Conservation (phyloP, 2,113 vertebrate species). For the Picathartes gymnocephalus region DNA sequence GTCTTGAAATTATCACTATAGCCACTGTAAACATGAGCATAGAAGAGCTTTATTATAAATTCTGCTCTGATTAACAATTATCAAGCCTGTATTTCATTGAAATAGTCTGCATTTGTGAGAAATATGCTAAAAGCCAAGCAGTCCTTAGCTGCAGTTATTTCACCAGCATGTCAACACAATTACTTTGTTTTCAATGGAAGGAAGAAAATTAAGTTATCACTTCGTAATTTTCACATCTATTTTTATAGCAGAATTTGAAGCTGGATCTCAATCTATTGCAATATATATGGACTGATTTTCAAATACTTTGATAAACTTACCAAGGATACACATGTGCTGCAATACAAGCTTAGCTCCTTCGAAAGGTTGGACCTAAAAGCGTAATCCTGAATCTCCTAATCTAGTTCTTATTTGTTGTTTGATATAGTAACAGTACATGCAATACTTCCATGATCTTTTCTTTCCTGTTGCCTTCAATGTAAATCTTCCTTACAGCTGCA, state of each 20-base stretch:
- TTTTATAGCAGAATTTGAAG: background rate
- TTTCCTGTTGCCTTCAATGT: background rate
- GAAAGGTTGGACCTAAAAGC: background rate
- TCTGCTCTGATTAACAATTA: background rate
- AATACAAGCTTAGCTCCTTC: background rate
- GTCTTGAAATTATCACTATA: background rate
- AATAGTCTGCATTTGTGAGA: background rate
- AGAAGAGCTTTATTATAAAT: background rate
- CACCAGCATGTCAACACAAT: background rate
- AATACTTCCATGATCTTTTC: background rate
- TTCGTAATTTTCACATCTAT: background rate
- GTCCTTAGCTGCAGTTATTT: background rate
- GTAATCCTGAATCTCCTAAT: background rate
- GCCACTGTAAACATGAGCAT: background rate
- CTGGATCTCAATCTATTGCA: background rate
- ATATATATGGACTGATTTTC: background rate
- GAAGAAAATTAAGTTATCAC: background rate
- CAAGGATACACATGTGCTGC: background rate
- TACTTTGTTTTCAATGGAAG: background rate
- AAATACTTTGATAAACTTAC: background rate
- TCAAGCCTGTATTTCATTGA: background rate
- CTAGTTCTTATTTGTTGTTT: too few relatives aligned
- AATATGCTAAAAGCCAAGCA: background rate
- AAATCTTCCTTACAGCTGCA: background rate
- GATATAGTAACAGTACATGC: too few relatives aligned